phyloP scores from a whole-genome alignment of 92 coral and sea anemone species.

The Epizoanthus scotinus region DNA sequence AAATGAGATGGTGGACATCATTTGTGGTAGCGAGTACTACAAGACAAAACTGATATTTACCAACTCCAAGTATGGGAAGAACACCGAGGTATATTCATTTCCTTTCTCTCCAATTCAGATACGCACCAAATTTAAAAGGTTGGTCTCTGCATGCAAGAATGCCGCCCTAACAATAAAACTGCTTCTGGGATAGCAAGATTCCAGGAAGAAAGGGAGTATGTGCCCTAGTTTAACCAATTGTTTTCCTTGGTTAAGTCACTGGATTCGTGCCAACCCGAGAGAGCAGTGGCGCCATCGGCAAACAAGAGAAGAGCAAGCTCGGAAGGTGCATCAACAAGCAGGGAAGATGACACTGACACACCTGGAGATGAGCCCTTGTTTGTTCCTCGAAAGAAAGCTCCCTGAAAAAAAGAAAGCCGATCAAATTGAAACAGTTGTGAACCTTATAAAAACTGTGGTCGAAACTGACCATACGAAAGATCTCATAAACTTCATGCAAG shows the following conservation, averaged over 20 bases:
- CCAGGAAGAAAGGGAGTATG: slow-evolving; percentile 13
- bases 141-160: slow-evolving; percentile 18
- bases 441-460: too few species aligned
- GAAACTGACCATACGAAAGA: too few species aligned
- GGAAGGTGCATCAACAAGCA: too few species aligned
- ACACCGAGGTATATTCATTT: neutral
- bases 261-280: slow-evolving; percentile 28
- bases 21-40: neutral
- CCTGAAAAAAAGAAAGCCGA: too few species aligned
- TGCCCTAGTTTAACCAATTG: slow-evolving; percentile 18
- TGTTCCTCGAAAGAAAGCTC: too few species aligned
- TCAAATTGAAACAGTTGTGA: too few species aligned
- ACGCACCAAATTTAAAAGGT: slow-evolving; percentile 28
- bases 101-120: neutral
- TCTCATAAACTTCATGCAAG: too few species aligned
- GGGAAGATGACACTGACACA: too few species aligned
- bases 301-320: too few species aligned
- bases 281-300: slow-evolving; percentile 3
- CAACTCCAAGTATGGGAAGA: neutral
- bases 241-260: slow-evolving; percentile 10
- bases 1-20: slow-evolving; percentile 17
- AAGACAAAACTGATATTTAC: slow-evolving; percentile 17
- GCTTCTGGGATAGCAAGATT: slow-evolving; percentile 15
- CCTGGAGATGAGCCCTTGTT: too few species aligned
- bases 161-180: slow-evolving; percentile 16